Conservation (phyloP, 2,113 vertebrate genomes). For the Ammodytes marinus region DNA sequence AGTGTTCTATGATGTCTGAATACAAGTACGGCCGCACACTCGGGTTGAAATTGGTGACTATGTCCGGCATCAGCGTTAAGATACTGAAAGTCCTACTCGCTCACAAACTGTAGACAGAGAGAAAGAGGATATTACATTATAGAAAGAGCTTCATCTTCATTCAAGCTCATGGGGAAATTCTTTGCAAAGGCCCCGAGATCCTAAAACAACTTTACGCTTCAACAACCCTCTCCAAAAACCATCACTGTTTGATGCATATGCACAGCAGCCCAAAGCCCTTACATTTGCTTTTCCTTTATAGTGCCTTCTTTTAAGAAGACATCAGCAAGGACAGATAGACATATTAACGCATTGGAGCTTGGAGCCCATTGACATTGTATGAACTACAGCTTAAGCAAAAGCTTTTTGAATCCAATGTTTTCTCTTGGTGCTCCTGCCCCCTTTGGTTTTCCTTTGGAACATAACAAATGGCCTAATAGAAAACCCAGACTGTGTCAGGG, state of each 20-base stretch:
- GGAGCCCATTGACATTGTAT: slow-evolving; percentile 33
- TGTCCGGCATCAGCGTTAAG: background rate
- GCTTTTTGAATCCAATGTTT: slow-evolving; percentile 56
- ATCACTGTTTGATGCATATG: slow-evolving; percentile 32
- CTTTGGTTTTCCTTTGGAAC: slow-evolving; percentile 52
- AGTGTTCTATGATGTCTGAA: slow-evolving; percentile 19
- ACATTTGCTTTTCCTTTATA: slow-evolving; percentile 10
- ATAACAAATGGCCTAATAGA: slow-evolving; percentile 67
- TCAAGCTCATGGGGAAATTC: slow-evolving; percentile 10
- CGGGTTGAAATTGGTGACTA: background rate
- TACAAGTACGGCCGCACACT: background rate
- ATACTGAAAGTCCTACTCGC: background rate
- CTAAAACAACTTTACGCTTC: slow-evolving; percentile 28
- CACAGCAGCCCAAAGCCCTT: slow-evolving; percentile 29
- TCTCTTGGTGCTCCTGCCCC: slow-evolving; percentile 54
- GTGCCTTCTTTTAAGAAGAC: slow-evolving; percentile 34
- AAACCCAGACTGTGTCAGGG: slow-evolving; percentile 70
- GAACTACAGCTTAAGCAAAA: slow-evolving; percentile 42
- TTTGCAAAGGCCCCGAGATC: slow-evolving; percentile 6
- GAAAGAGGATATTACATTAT: background rate
- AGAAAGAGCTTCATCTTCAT: slow-evolving; percentile 15
- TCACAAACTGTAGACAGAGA: background rate
- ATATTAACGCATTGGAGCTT: slow-evolving; percentile 48
- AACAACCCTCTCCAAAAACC: background rate
- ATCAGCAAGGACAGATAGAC: slow-evolving; percentile 41